phyloP scores from a whole-genome alignment of 2,797 vertebrate species.

The Pampus argenteus region DNA sequence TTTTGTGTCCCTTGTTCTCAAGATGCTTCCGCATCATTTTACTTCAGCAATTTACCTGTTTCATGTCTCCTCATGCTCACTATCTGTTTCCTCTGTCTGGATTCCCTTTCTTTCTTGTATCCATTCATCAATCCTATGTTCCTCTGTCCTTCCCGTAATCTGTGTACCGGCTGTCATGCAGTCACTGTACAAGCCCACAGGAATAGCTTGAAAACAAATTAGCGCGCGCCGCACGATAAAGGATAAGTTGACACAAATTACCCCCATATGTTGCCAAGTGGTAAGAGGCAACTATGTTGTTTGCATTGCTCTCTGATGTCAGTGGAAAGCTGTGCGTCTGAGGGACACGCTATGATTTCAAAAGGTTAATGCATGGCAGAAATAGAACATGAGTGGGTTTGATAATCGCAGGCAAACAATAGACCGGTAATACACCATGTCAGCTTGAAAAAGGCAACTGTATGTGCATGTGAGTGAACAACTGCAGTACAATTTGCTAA shows the following conservation, averaged over 20 bases:
- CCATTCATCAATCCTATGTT: not conserved
- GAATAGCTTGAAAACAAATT: conserved; percentile 33
- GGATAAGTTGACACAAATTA: conserved; percentile 47
- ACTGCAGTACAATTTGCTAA: conserved; percentile 41
- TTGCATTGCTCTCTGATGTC: conserved; percentile 11
- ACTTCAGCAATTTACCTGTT: conserved; percentile 3
- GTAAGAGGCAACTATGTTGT: conserved; percentile 40
- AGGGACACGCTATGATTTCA: conserved; percentile 16
- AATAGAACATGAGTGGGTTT: conserved; percentile 76
- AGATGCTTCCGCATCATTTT: not conserved
- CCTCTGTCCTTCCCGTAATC: conserved; percentile 7
- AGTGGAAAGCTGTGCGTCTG: not conserved
- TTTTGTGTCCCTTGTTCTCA: not conserved
- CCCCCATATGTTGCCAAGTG: conserved; percentile 37
- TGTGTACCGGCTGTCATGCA: not conserved
- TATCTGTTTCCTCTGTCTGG: not conserved
- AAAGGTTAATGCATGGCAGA: conserved; percentile 76
- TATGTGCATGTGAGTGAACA: conserved; percentile 10
- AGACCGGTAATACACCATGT: conserved; percentile 49
- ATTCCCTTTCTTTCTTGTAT: not conserved
- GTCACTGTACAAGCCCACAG: conserved; percentile 5
- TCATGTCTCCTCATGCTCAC: not conserved
- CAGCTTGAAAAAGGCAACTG: conserved; percentile 43
- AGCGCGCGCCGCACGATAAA: conserved; percentile 4
- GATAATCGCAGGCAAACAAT: conserved; percentile 73